Conservation (phyloP, 2,113 vertebrate genomes). For the Gorsachius goisagi region DNA sequence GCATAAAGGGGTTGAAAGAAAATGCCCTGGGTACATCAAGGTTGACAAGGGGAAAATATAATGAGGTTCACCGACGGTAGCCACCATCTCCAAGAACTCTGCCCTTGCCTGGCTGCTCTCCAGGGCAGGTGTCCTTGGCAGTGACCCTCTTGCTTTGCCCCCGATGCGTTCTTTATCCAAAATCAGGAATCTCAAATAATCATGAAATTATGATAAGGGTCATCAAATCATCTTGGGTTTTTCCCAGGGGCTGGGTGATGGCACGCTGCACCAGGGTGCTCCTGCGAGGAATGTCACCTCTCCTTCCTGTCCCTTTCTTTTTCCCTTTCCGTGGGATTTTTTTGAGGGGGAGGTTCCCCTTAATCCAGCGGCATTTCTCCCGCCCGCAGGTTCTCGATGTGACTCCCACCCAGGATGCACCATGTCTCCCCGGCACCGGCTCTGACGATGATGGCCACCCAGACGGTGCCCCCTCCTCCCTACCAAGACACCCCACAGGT, state of each 20-base stretch:
- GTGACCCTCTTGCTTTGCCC: not conserved
- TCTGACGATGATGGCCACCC: constrained; percentile 99
- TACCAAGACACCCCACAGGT: constrained; percentile 99
- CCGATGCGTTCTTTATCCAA: accelerated
- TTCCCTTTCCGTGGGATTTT: accelerated
- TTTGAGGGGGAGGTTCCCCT: accelerated
- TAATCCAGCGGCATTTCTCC: not conserved
- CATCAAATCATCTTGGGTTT: not conserved
- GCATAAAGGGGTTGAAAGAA: not conserved
- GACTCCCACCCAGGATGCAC: constrained; percentile 99
- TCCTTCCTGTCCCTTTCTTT: not conserved
- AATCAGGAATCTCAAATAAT: not conserved
- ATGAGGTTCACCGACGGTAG: not conserved
- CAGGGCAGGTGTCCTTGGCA: not conserved
- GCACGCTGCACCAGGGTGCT: accelerated
- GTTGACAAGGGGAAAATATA: not conserved
- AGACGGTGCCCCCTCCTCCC: constrained; percentile 96
- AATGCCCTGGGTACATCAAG: not conserved
- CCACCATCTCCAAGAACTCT: not conserved
- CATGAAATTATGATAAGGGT: not conserved
- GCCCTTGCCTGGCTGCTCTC: not conserved
- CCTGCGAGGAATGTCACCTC: accelerated
- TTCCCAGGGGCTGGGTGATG: not conserved
- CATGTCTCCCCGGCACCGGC: constrained; percentile 97
- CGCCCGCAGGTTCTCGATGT: constrained; percentile 88